Base-by-base conservation (phyloP, 2,888 invertebrate species). In the Dryobota labecula region DNA sequence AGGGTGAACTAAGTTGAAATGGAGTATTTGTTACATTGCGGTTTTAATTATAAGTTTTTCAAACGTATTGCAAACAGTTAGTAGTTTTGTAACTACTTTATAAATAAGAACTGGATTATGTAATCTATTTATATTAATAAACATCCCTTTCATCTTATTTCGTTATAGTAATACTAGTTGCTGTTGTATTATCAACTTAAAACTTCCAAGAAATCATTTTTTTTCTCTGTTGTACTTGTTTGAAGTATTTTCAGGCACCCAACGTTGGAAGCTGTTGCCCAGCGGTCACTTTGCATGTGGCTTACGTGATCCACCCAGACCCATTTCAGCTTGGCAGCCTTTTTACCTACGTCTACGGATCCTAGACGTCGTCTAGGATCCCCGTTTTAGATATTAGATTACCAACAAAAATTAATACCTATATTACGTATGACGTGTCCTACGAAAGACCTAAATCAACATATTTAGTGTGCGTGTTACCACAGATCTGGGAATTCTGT, bases 11-110 rank as follows among this genome's bases (percentile, higher is more conserved):
- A 45, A 70, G 70, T 77, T 81, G 56, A 63, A 54, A 54, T 58
- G 41, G 54, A 45, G 43, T 70, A 60, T 77, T 68, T 70, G 82
- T 69, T 54, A 56, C 54, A 24, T 30, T 53, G 58, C n/a, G 58
- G 63, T 64, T 78, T 77, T 77, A 76, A 76, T 76, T 76, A 81
- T 54, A 76, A 76, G 36, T 76, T 81, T 66, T 54, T 36, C 30
- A 53, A 80, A 80, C 20, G 2, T 53, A 74, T 27, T 27, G 49
- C 49, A n/a, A 36, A 45, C 33, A 15, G 30, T 49, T 53, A n/a
- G 15, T 54, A 36, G 56, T 73, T 74, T 36, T 49, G 13, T 18
- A n/a, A 70, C 27, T 41, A 36, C 9, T 11, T 18, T 30, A 9
- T 3, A 2, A 4, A 20, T 33, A 15, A 30, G 18, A 27, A 43